phyloP scores from a whole-genome alignment of 2,797 vertebrate genomes.

The Rousettus madagascariensis region DNA sequence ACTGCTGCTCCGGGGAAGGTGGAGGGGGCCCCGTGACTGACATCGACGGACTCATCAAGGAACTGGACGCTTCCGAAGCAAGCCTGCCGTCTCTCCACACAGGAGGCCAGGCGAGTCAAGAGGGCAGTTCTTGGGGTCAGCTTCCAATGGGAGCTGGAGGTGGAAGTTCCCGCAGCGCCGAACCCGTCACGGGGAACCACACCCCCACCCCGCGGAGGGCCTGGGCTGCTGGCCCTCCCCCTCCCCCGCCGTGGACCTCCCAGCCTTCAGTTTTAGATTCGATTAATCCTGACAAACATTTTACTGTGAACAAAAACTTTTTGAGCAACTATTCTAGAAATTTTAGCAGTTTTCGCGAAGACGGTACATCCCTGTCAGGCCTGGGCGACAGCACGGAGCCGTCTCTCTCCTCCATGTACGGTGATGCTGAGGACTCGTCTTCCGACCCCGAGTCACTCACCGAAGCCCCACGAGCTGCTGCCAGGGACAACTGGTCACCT shows the following conservation, averaged over 20 bases:
- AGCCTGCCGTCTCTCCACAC: not conserved
- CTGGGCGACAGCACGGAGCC: conserved; percentile 56
- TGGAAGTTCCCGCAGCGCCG: not conserved
- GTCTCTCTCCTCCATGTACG: conserved; percentile 86
- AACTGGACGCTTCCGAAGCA: conserved; percentile 72
- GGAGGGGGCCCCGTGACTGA: conserved; percentile 81
- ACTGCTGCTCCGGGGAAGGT: not conserved
- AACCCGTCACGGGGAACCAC: not conserved
- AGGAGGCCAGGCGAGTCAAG: not conserved
- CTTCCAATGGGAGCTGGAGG: not conserved
- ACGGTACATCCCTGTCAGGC: conserved; percentile 72
- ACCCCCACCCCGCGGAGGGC: conserved; percentile 48
- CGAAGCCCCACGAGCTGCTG: conserved; percentile 65
- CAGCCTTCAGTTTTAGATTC: conserved; percentile 85
- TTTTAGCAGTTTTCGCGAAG: conserved; percentile 85
- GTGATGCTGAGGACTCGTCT: conserved; percentile 87
- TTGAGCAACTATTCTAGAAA: conserved; percentile 90
- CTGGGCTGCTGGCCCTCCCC: not conserved
- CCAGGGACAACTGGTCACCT: conserved; percentile 30
- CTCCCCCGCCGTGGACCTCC: conserved; percentile 65
- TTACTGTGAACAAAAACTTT: conserved; percentile 87
- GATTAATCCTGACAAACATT: conserved; percentile 82
- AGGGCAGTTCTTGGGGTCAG: conserved; percentile 33
- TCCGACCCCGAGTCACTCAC: conserved; percentile 88
- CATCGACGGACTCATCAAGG: conserved; percentile 85